Evolutionary conservation across 2,888 invertebrate species (phyloP), one percentile per base, ranked within the genome.

Genomic region (Dryocosmus kuriphilus): DNA sequence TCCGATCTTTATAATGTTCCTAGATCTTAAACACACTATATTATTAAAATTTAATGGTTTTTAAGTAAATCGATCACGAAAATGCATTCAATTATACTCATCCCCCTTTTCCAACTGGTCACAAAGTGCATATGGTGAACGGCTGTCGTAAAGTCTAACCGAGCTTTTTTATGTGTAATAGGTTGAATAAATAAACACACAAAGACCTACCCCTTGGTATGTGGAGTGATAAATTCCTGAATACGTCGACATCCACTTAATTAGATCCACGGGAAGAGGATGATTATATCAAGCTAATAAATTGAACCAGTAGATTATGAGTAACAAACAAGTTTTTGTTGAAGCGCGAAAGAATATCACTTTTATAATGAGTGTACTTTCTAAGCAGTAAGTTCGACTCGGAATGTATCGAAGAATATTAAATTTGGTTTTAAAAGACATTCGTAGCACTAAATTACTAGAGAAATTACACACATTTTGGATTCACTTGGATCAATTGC

Each of bases 151-250:
- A n/a, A n/a, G n/a, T n/a, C n/a, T n/a, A n/a, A n/a, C n/a, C n/a
- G n/a, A n/a, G n/a, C n/a, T n/a, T n/a, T n/a, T n/a, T n/a, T n/a
- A n/a, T n/a, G n/a, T n/a, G n/a, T n/a, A 16, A 41, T 41, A 41
- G 16, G 4, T 11, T 14, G 3, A 41, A 41, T 41, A 41, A 16
- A 41, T 41, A 4, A 16, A 16, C 14, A 41, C 14, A 14, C 0
- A 19, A 24, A 38, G 30, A 85, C 85, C 82, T 80, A 85, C 85
- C 85, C 74, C 78, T 75, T 80, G 81, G 27, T 74, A 81, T 74
- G 79, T 74, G 71, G 77, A 63, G 24, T 73, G 77, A 73, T 73
- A 77, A 62, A 80, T 80, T 80, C 79, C 83, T 35, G 76, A 76
- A 75, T 82, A 74, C 51, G 79, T 62, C 60, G 81, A 84, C 83